Conservation (phyloP, 2,113 vertebrate genomes). For the Rhineura floridana region DNA sequence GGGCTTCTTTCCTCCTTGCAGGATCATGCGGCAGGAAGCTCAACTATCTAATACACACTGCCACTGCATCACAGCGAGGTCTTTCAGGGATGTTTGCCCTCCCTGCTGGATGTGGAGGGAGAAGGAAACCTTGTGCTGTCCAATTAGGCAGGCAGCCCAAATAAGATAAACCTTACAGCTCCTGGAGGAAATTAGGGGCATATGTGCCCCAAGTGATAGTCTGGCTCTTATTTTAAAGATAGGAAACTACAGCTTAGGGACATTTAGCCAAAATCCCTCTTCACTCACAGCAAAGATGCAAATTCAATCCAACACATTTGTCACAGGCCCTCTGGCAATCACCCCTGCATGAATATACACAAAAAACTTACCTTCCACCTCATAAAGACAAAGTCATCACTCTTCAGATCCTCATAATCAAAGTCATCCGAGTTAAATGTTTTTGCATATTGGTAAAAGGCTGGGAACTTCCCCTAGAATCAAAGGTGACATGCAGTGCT, state of each 20-base stretch:
- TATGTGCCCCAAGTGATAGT: no score
- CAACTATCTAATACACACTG: neutral
- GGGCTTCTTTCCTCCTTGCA: neutral
- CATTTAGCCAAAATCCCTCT: neutral
- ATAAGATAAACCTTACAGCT: neutral
- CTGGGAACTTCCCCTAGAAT: constrained; percentile 94
- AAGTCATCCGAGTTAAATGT: constrained; percentile 98
- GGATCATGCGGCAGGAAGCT: neutral
- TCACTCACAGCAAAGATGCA: no score
- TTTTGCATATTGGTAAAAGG: constrained; percentile 98
- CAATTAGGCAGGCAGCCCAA: neutral
- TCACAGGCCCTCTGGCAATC: neutral
- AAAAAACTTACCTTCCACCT: constrained; percentile 92
- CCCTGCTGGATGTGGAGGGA: neutral
- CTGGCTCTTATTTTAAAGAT: no score
- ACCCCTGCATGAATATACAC: no score
- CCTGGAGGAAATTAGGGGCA: neutral
- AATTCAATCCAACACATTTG: neutral
- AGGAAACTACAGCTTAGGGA: neutral
- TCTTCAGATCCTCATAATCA: constrained; percentile 93
- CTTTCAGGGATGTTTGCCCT: neutral
- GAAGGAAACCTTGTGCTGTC: neutral
- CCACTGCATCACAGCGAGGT: neutral
- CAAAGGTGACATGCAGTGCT: neutral
- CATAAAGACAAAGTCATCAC: constrained; percentile 97